Evolutionary conservation across 2,113 vertebrate genomes (phyloP), one percentile per base, ranked within the genome.

Genomic region (Phasianus colchicus): DNA sequence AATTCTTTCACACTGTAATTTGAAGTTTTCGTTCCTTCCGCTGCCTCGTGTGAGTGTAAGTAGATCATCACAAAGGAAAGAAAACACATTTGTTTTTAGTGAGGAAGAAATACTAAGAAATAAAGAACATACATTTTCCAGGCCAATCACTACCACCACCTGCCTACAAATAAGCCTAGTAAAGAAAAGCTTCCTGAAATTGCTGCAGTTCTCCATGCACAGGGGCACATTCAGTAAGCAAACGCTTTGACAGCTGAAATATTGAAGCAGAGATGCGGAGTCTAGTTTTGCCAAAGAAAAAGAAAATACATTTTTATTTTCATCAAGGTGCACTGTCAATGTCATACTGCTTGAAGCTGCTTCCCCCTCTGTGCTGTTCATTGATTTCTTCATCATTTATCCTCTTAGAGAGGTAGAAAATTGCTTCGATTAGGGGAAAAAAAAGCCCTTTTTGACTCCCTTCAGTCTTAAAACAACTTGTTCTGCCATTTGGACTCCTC

Each of bases 11-110:
- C 87, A 73, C 52, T 61, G n/a, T 38, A 58, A 6, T 71, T 74
- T 65, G 69, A 92, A 16, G 11, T 47, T 83, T 75, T 84, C 45
- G 3, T 30, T 83, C 30, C 58, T 94, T 89, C 85, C 83, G 40
- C 27, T 78, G 42, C 84, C 48, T 92, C 65, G 13, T 29, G 58
- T 70, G 50, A 36, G 50, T 78, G 60, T 77, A 48, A 58, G 55
- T 66, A 83, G 45, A 74, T 38, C n/a, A 82, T 47, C 12, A 58
- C 3, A 16, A 88, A 66, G 38, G 42, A 91, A 83, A 63, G 54
- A 75, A 87, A 91, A 67, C 15, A 89, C 14, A 82, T 89, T 85
- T 94, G 58, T 18, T 94, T 96, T 87, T 38, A 80, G 36, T 58
- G 11, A 14, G 13, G 30, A 14, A 67, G 36, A 91, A 94, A 89